These are phyloP conservation scores for Littorina saxatilis DNA, from an alignment of 1,140 invertebrate species.

Conservation along the genomic window DNA sequence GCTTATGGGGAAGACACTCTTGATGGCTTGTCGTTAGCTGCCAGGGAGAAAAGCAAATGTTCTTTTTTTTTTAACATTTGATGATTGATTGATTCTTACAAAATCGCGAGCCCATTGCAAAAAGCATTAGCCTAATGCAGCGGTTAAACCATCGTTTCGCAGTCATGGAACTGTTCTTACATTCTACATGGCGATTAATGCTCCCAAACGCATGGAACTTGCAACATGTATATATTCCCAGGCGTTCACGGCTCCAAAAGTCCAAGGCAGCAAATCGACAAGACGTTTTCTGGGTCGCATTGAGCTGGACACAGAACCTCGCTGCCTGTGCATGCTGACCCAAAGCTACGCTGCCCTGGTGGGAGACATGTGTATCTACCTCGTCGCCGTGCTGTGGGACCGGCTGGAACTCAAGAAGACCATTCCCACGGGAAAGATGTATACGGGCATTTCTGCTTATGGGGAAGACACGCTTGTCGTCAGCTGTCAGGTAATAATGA, in stretches of 20 bases:
- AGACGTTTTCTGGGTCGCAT: background rate
- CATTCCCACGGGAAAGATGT: constrained; percentile 29
- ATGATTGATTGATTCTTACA: no score
- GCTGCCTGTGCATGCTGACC: constrained; percentile 17
- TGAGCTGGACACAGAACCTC: constrained; percentile 29
- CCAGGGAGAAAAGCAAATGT: no score
- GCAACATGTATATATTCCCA: no score
- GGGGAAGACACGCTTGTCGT: background rate
- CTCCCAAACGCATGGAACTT: no score
- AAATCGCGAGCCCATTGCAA: no score
- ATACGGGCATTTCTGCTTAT: constrained; percentile 30
- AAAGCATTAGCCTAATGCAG: no score
- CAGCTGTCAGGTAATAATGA: constrained; percentile 17
- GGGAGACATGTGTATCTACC: constrained; percentile 27
- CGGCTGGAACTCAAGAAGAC: constrained; percentile 18
- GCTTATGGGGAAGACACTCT: no score
- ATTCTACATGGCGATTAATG: no score
- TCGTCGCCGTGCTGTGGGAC: constrained; percentile 16
- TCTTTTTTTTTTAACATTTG: no score
- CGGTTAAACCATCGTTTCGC: no score
- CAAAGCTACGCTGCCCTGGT: constrained; percentile 23
- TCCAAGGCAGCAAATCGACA: background rate
- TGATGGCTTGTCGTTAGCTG: no score
- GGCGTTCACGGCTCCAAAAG: background rate
- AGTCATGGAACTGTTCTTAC: no score